phyloP scores from a whole-genome alignment of 2,888 invertebrate genomes.

The Callyntrura guangdongensis region DNA sequence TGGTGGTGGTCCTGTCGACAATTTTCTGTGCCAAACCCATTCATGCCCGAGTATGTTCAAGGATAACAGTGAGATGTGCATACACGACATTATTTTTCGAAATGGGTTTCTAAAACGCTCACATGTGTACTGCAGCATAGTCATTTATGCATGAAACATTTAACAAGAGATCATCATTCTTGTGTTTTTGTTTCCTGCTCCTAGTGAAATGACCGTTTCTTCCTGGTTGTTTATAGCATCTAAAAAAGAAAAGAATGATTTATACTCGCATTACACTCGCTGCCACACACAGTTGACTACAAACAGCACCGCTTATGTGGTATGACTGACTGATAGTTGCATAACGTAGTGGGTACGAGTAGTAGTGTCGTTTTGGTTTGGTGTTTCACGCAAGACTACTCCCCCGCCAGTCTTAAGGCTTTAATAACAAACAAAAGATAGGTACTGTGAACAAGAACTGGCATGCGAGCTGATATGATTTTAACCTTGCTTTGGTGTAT shows the following conservation, averaged over 20 bases:
- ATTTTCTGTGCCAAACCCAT: constrained; percentile 35
- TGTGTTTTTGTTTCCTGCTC: constrained; percentile 55
- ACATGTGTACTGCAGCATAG: neutral
- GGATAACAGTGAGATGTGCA: neutral
- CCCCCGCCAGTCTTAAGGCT: too few relatives aligned
- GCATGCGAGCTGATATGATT: too few relatives aligned
- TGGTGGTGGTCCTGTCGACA: constrained; percentile 4
- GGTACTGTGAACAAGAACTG: too few relatives aligned
- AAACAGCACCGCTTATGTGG: neutral
- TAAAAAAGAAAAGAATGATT: constrained; percentile 41
- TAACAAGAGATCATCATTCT: constrained; percentile 22
- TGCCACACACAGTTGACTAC: neutral
- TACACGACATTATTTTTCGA: constrained; percentile 21
- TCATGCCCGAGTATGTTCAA: neutral
- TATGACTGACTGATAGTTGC: too few relatives aligned
- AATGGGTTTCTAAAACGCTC: neutral
- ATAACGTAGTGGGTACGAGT: too few relatives aligned
- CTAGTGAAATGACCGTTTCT: constrained; percentile 63
- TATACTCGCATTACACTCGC: neutral
- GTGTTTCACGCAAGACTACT: too few relatives aligned
- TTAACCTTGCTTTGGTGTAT: too few relatives aligned
- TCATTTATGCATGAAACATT: constrained; percentile 49
- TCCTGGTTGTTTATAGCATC: constrained; percentile 52
- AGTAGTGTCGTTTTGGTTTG: too few relatives aligned
- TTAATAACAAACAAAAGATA: too few relatives aligned